Evolutionary conservation across 2,797 vertebrate genomes (phyloP).

Genomic region (Carapus acus): DNA sequence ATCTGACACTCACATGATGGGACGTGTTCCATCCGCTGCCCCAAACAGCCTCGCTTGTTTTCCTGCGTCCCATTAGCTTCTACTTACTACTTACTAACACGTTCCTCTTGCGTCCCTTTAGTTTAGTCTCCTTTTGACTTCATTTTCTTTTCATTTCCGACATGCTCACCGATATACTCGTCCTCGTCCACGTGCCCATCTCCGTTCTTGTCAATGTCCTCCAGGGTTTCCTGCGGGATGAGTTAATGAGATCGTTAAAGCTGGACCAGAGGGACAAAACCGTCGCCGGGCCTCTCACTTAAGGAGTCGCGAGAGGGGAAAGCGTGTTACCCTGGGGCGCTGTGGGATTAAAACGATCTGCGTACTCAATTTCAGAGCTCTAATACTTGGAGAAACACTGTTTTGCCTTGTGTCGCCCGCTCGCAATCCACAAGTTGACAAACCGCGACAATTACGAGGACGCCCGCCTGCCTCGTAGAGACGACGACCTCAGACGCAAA

Average conservation of each 20-base stretch:
- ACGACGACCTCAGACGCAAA: conserved; percentile 6
- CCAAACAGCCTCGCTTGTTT: too few species aligned
- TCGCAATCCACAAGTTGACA: conserved; percentile 10
- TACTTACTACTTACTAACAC: too few species aligned
- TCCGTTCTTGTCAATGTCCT: conserved; percentile 94
- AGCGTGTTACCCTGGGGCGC: conserved; percentile 31
- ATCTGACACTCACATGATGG: too few species aligned
- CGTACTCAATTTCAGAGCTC: conserved; percentile 16
- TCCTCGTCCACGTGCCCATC: conserved; percentile 96
- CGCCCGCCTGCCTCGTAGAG: conserved; percentile 17
- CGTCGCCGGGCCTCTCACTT: conserved; percentile 33
- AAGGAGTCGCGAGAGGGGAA: conserved; percentile 39
- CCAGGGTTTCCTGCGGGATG: conserved; percentile 87
- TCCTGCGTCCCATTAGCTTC: too few species aligned
- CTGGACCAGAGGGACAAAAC: conserved; percentile 27
- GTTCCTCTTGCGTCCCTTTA: too few species aligned
- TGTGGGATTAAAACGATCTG: conserved; percentile 21
- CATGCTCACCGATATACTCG: conserved; percentile 90
- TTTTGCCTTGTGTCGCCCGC: too few species aligned
- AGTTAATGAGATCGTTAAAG: conserved; percentile 47
- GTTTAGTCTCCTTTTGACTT: neutral
- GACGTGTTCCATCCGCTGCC: too few species aligned
- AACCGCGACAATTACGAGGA: too few species aligned
- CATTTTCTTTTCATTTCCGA: too few species aligned
- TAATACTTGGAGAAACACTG: conserved; percentile 9